Base-by-base conservation (phyloP, 2,888 invertebrate species). In the Altica lythri region DNA sequence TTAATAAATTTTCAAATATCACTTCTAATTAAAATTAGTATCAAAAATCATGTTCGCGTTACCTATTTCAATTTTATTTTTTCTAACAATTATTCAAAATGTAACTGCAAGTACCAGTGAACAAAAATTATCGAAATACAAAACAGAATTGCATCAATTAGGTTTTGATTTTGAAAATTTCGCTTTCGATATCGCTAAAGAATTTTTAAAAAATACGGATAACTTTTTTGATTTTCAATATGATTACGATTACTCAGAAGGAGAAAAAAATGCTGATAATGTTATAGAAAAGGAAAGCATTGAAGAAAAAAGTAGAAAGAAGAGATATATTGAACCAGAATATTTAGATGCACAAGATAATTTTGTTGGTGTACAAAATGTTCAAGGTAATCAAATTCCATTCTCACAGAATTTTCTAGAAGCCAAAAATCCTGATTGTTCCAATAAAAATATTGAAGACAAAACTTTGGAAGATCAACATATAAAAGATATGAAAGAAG, bases 81-180 rank as follows among this genome's bases (percentile, higher is more conserved):
- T 14, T 25, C 18, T 16, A 4, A 34, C 10, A 9, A 9, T 1
- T 37, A n/a, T 35, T 2, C 37, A 25, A 25, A 22, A 25, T 35
- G 16, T 10, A 12, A n/a, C 19, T 13, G 10, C 5, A 4, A 37
- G 34, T 34, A 42, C 44, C 8, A 45, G 14, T 30, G 53, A 40
- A 14, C 30, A 32, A 12, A 13, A 25, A 13, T 35, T 52, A 16
- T 8, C 22, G 3, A 53, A 53, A 48, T 53, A 48, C 27, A 53
- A 29, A 42, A 25, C 34, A 9, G 52, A 48, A n/a, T 18, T 56
- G n/a, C 43, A 56, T 12, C 17, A 35, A 34, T 43, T 56, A 1
- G 38, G 56, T 10, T 25, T 10, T 13, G 47, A 53, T 30, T 25
- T 56, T 14, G 56, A 56, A 35, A 53, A 56, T 30, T 48, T 56